Base-by-base conservation (phyloP, 2,888 invertebrate genomes). In the Plagodis dolabraria region DNA sequence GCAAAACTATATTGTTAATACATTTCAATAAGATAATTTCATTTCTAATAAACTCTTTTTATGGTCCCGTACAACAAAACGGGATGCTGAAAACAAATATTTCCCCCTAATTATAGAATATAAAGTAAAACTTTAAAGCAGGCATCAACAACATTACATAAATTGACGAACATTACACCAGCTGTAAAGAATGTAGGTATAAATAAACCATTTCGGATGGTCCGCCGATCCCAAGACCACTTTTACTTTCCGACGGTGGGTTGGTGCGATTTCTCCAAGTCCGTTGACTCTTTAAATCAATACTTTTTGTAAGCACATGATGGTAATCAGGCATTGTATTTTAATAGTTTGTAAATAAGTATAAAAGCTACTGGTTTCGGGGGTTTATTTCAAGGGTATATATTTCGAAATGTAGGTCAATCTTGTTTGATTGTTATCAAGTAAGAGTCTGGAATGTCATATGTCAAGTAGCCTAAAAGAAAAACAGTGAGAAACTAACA, bases 221-320 rank as follows among this genome's bases (percentile, higher is more conserved):
- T 74, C 71, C 72, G 70, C 66, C 69, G 73, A 57, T 65, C 52
- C 66, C 74, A 51, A 50, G 49, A 68, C 63, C 73, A 86, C 88
- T 88, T 88, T 88, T 88, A 88, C 88, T 88, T 87, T 83, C 61
- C 9, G 47, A n/a, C 76, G 57, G 69, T 74, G 77, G 79, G 22
- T 22, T 22, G 22, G 71, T 79, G 76, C 76, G 86, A 85, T 86
- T 87, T 87, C 87, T 76, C 86, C 82, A 79, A 40, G 48, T 7
- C 60, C 48, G 60, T 60, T 56, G 56, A 60, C 56, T 60, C 33
- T 56, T 60, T 57, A 53, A 56, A 61, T 61, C 60, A 61, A 61
- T 56, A 49, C 44, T 48, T 60, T 57, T 60, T 53, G 55, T 46
- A 43, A 34, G 44, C 22, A 46, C 52, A 48, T 7, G 52, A 35